Conservation (phyloP, 2,113 vertebrate genomes). For the Ammospiza caudacuta region DNA sequence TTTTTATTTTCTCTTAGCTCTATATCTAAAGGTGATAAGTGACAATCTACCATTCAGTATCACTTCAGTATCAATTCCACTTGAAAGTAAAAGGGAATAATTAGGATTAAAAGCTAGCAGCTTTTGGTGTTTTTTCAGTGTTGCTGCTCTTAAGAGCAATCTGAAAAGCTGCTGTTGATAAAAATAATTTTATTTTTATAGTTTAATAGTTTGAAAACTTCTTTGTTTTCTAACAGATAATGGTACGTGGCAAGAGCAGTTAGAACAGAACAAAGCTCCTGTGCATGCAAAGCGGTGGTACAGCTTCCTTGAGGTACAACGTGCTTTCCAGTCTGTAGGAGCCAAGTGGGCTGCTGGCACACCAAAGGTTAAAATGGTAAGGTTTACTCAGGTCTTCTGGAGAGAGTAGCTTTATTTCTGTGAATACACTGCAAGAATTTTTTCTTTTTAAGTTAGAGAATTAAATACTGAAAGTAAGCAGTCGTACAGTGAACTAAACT, state of each 20-base stretch:
- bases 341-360: slow-evolving; percentile 76
- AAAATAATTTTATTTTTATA: not conserved
- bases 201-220: not conserved
- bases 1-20: not conserved
- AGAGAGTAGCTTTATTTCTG: not conserved
- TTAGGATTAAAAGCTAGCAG: not conserved
- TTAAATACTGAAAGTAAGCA: not conserved
- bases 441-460: not conserved
- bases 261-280: slow-evolving; percentile 74
- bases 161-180: not conserved
- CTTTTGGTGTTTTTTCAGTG: not conserved
- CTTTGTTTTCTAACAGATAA: slow-evolving; percentile 75
- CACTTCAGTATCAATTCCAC: not conserved
- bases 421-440: not conserved
- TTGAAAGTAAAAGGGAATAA: not conserved
- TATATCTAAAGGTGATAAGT: not conserved
- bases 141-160: not conserved
- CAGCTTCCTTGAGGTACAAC: slow-evolving; percentile 85
- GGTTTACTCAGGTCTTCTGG: not conserved
- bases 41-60: not conserved
- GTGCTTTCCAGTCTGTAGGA: slow-evolving; percentile 81
- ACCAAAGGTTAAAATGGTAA: slow-evolving; percentile 71
- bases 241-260: slow-evolving; percentile 76
- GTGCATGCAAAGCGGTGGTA: slow-evolving; percentile 90
- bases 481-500: not conserved